Conservation (phyloP, 2,113 vertebrate genomes). For the Brienomyrus longianalis region DNA sequence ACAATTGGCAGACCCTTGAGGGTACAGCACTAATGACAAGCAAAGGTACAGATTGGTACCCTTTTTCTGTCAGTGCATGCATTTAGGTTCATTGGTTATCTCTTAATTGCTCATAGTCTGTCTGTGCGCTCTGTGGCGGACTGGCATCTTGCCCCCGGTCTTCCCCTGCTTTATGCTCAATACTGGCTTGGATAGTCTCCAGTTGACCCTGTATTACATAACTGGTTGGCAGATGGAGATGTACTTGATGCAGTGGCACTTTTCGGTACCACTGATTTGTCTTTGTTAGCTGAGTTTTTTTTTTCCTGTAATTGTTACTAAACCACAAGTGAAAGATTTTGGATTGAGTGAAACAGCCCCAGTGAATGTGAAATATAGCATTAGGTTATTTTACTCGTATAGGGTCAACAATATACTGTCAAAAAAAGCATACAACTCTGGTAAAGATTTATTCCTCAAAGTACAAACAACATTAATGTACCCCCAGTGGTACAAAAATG, state of each 20-base stretch:
- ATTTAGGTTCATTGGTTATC: not conserved
- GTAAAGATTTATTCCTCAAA: no score
- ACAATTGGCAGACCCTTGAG: no score
- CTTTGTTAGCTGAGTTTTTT: not conserved
- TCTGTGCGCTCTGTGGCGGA: not conserved
- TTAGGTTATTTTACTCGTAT: not conserved
- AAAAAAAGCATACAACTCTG: not conserved
- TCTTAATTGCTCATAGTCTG: not conserved
- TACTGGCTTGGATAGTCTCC: not conserved
- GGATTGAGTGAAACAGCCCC: not conserved
- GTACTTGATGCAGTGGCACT: not conserved
- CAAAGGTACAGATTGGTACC: no score
- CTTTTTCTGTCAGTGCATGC: not conserved
- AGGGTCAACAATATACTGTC: not conserved
- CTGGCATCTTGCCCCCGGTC: not conserved
- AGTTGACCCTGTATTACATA: not conserved
- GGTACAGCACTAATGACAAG: no score
- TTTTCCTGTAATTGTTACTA: not conserved
- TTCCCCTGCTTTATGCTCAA: not conserved
- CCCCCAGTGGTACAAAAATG: no score
- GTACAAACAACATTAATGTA: no score
- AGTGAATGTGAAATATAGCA: not conserved
- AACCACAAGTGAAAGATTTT: not conserved
- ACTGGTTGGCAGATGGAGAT: not conserved
- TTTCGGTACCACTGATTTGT: not conserved